Base-by-base conservation (phyloP, 2,888 invertebrate genomes). In the Anticlea derivata region DNA sequence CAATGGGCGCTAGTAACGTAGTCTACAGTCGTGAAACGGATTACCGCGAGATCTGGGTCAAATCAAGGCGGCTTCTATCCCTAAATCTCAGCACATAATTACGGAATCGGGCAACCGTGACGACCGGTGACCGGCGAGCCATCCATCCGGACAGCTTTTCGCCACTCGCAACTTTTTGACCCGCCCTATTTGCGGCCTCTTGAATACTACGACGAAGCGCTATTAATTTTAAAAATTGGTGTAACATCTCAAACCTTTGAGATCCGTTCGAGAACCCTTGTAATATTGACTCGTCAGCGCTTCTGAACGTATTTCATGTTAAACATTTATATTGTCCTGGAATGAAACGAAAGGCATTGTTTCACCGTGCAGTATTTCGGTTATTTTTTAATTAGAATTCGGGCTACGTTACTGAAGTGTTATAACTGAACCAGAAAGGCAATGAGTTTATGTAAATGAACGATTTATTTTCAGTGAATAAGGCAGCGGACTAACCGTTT, bases 1-100 rank as follows among this genome's bases (percentile, higher is more conserved):
- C 70, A 68, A 66, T 58, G 61, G 56, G 46, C 52, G 62, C 65
- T 65, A 65, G 63, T 60, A 58, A 37, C 51, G 24, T 48, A 50
- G 29, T 51, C 51, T 41, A 56, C 51, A 46, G 31, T 10, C 35
- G 68, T 67, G 70, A 61, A 69, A 67, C 68, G 73, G 68, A 81
- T 80, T 76, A 77, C 68, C 56, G 57, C 34, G n/a, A 66, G 68
- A 83, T 81, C 70, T 82, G 73, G 83, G 82, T 82, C 78, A 78
- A 74, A 74, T 71, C 70, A 63, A 65, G 60, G 60, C 57, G 65
- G 64, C 68, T 68, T 70, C 72, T 73, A 70, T 72, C 72, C 75
- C 72, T 73, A 80, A 83, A 83, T 80, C 80, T 75, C 78, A 60
- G 70, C 73, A 79, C 75, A 80, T 80, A 78, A 81, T 80, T 78